Base-by-base conservation (phyloP, 2,113 vertebrate genomes). In the Macaca mulatta region DNA sequence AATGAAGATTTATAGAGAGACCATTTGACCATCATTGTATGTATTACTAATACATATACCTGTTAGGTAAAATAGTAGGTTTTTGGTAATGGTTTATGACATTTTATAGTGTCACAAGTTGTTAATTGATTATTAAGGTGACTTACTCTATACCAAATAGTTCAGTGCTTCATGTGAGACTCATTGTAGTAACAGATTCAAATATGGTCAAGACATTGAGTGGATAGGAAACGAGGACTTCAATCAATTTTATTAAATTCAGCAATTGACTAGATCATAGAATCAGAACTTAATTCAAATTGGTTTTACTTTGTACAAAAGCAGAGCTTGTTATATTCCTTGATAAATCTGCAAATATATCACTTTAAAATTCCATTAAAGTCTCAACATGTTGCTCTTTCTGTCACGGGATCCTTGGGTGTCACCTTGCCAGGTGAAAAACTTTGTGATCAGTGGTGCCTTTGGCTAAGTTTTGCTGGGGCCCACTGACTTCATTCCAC, bases 301-400 rank as follows among this genome's bases (percentile, higher is more conserved):
- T 40, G 67, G 4, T 89, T 77, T 83, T 69, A 82, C 35, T 70
- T 91, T 80, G 9, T 91, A 45, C 3, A 79, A 48, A 59, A 82
- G 27, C 52, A 69, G 13, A 96, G 32, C 38, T 84, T 94, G 14
- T 72, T 74, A 79, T 64, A 86, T 93, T 89, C 3, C 40, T 74
- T 72, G 25, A 40, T 70, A 83, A 23, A 90, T 88, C 16, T 85
- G 17, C 38, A 96, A 97, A 59, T 90, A 67, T 75, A 10, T 75
- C 52, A 82, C 38, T 96, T 88, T 59, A 79, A 93, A 78, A 64
- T 79, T 91, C 3, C 20, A 83, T 40, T 74, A 74, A 64, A 75
- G 2, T 93, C 78, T 91, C 85, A 88, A 70, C 22, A 92, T 91
- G 17, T 35, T 92, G 25, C 10, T 93, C 35, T 94, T 96, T 80